Conservation (phyloP, 2,113 vertebrate species). For the Progne subis region DNA sequence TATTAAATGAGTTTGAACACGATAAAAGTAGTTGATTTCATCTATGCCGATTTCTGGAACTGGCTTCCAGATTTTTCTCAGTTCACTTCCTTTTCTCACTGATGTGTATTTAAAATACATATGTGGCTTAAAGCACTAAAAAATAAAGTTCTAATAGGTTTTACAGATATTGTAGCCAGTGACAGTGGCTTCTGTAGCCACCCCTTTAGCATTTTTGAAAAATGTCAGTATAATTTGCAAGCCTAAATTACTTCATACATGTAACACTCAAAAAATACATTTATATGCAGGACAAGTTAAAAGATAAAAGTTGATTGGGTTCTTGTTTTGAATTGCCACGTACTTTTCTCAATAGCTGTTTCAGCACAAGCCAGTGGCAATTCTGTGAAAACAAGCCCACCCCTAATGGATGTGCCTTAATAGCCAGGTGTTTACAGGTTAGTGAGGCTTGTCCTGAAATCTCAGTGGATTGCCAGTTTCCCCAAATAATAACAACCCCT, state of each 20-base stretch:
- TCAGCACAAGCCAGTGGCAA: background rate
- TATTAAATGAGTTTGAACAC: background rate
- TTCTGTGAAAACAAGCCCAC: background rate
- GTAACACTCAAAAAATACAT: background rate
- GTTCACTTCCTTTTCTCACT: background rate
- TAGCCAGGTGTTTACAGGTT: background rate
- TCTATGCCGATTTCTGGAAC: background rate
- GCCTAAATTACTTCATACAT: background rate
- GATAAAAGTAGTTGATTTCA: background rate
- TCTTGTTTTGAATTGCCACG: background rate
- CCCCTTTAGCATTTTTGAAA: background rate
- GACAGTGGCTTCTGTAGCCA: background rate
- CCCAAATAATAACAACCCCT: background rate
- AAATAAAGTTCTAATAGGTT: background rate
- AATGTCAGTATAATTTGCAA: background rate
- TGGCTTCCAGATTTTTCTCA: slow-evolving; percentile 12
- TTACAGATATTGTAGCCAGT: background rate
- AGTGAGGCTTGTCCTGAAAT: background rate
- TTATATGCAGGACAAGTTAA: background rate
- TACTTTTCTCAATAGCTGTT: background rate
- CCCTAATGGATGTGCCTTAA: background rate
- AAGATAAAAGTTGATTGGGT: background rate
- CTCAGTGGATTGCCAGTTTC: background rate
- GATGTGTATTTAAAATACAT: background rate
- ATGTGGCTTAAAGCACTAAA: background rate